Evolutionary conservation across 2,888 invertebrate species (phyloP), one percentile per base, ranked within the genome.

Genomic region (Anoplius nigerrimus): DNA sequence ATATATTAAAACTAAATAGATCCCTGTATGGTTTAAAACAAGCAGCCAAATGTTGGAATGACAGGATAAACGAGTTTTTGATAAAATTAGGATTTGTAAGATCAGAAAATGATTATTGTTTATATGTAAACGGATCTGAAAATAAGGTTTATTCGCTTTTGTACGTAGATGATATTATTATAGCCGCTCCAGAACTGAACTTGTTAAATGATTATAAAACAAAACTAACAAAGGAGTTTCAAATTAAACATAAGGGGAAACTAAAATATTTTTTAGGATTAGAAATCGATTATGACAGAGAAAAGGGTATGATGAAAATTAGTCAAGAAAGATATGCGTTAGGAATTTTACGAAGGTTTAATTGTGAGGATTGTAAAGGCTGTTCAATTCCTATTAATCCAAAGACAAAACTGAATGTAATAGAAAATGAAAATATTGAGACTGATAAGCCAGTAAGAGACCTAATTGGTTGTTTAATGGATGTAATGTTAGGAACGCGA

Each of bases 1-100:
- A 57, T 16, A 13, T 69, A 27, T 46, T 55, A 8, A 72, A 74
- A 27, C 48, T 76, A 13, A 54, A 58, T 2, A 71, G 66, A 34
- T 42, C 63, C 4, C 18, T 68, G 0, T 68, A 71, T 27, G 71
- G 65, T 15, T 2, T 76, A 1, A 69, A 51, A 62, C 71, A 76
- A 43, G 53, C 71, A 2, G 16, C 52, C 1, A 24, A 18, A 13
- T 57, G 56, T 2, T 66, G 66, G 61, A 56, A 61, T 46, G 16
- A 27, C 8, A 42, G 6, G 11, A 43, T 61, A n/a, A 55, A 66
- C 46, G 15, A 18, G 8, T 55, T 42, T 55, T 46, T 27, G 18
- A 16, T 0, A 13, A 11, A 42, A 20, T 16, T 57, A 56, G 51
- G 24, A 11, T 66, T 61, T 57, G 0, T 34, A 20, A 42, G 53